These are phyloP conservation scores for Drosophila pegasa DNA, from an alignment of 2,888 invertebrate genomes.

Conservation along the genomic window DNA sequence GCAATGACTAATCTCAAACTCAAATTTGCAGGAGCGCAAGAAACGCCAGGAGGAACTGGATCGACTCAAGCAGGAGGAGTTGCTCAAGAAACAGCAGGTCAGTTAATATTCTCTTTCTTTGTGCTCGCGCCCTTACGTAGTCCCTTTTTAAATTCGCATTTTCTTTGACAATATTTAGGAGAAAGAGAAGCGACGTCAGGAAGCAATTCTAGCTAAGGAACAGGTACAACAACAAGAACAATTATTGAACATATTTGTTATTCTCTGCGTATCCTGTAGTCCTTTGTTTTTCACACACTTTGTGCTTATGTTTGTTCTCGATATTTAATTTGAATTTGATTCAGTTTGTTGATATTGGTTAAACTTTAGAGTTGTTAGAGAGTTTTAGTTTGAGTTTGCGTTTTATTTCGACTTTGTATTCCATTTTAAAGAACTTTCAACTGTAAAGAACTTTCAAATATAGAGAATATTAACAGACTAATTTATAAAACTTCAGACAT, in stretches of 20 bases:
- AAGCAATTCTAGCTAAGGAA: conserved; percentile 94
- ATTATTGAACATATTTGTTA: conserved; percentile 2
- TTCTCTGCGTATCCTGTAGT: conserved; percentile 4
- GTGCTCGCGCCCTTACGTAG: conserved; percentile 11
- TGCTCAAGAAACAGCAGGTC: conserved; percentile 94
- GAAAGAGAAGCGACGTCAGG: conserved; percentile 95
- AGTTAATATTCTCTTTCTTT: conserved; percentile 26
- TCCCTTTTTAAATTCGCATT: conserved; percentile 49
- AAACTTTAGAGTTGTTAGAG: background rate
- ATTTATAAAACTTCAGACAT: no score
- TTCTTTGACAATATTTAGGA: conserved; percentile 88
- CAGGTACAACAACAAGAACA: conserved; percentile 88
- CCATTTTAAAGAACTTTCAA: background rate
- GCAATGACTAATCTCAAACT: no score
- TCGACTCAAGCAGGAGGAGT: conserved; percentile 93
- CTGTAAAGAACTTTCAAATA: no score
- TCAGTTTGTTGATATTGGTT: no score
- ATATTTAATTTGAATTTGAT: background rate
- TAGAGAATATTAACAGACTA: no score
- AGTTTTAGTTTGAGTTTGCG: background rate
- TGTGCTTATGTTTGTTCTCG: background rate
- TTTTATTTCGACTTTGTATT: background rate
- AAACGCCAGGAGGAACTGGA: conserved; percentile 94
- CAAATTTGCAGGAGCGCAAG: conserved; percentile 89
- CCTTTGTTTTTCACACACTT: background rate